Evolutionary conservation across 2,888 invertebrate genomes (phyloP).

Genomic region (Cataglyphis rosenhaueri): DNA sequence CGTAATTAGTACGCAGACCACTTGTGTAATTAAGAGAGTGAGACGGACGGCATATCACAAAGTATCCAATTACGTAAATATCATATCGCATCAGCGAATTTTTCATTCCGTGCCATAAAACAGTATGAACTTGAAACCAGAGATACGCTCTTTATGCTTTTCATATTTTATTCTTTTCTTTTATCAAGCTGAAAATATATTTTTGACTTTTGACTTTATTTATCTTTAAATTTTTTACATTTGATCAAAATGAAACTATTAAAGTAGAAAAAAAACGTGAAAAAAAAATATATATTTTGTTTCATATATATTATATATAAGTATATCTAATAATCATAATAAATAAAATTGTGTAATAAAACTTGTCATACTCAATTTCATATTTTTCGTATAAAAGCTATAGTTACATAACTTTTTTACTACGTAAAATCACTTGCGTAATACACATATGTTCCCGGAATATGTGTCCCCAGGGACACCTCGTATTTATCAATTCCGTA

Average conservation of each 20-base stretch:
- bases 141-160: not conserved
- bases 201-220: not conserved
- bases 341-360: not conserved
- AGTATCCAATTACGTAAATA: slow-evolving; percentile 46
- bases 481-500: not conserved
- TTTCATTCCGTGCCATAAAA: slow-evolving; percentile 4
- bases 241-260: not conserved
- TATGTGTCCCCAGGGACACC: slow-evolving; percentile 7
- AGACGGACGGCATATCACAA: slow-evolving; percentile 50
- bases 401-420: not conserved
- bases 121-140: not conserved
- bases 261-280: not conserved
- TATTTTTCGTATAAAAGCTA: not conserved
- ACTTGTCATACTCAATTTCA: slow-evolving; percentile 12
- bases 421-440: slow-evolving; percentile 9
- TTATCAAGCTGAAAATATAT: not conserved
- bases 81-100: slow-evolving; percentile 7
- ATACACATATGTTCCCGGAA: slow-evolving; percentile 17
- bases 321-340: not conserved
- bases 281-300: not conserved
- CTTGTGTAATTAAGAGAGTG: slow-evolving; percentile 67
- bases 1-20: slow-evolving; percentile 69
- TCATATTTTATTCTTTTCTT: slow-evolving; percentile 10
- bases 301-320: not conserved
- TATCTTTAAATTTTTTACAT: not conserved